Evolutionary conservation across 2,888 invertebrate genomes (phyloP).

Genomic region (Caenorhabditis virilis): DNA sequence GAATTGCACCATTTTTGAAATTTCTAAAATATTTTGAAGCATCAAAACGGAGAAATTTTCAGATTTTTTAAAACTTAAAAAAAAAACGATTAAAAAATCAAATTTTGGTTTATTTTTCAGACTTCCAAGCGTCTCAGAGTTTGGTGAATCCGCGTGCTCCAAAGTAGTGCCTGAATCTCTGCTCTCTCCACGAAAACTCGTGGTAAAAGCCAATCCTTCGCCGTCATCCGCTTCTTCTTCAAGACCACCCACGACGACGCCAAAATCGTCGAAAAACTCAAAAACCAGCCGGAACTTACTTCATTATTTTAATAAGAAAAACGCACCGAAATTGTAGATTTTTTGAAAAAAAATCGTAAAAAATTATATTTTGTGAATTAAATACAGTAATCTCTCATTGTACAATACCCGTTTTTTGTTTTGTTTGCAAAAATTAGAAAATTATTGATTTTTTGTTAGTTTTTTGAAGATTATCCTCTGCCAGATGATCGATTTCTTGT

Average conservation of each 20-base stretch:
- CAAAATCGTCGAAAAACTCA: constrained; percentile 12
- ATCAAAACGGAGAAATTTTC: no score
- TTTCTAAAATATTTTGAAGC: background rate
- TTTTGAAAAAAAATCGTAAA: no score
- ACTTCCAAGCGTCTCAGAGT: constrained; percentile 37
- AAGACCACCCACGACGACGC: constrained; percentile 1
- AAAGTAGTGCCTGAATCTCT: constrained; percentile 28
- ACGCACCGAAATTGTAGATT: no score
- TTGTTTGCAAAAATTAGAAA: background rate
- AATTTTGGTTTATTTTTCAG: background rate
- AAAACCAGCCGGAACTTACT: constrained; percentile 29
- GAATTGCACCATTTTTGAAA: background rate
- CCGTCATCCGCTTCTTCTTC: background rate
- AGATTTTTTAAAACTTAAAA: no score
- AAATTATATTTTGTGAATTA: no score
- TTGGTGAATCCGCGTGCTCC: constrained; percentile 34
- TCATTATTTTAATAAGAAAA: constrained; percentile 18
- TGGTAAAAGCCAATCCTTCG: constrained; percentile 2
- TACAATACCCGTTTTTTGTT: no score
- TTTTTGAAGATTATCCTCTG: background rate
- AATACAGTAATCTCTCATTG: no score
- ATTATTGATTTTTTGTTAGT: background rate
- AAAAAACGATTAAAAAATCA: no score
- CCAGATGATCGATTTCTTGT: background rate
- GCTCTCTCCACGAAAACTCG: constrained; percentile 28